Evolutionary conservation across 1,140 invertebrate species (phyloP).

Genomic region (Pectinophora gossypiella): DNA sequence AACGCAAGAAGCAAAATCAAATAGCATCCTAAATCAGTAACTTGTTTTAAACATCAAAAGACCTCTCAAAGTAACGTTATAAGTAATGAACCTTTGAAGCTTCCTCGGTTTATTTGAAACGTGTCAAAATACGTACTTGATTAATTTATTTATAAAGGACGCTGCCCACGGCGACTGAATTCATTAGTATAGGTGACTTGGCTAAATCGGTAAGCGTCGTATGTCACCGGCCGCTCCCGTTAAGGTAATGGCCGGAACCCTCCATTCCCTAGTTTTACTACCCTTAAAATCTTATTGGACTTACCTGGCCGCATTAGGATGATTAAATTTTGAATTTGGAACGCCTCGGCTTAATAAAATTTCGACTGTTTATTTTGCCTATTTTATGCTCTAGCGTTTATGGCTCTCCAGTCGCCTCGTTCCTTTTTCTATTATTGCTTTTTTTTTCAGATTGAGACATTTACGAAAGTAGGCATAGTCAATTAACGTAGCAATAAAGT

Average conservation of each 20-base stretch:
- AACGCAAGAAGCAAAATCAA: too few relatives aligned
- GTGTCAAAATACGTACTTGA: constrained; percentile 46
- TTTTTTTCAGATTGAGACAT: too few relatives aligned
- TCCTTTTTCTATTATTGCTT: too few relatives aligned
- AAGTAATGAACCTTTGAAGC: too few relatives aligned
- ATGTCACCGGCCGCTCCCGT: constrained; percentile 28
- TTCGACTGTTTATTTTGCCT: background rate
- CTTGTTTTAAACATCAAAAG: too few relatives aligned
- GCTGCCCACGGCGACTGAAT: constrained; percentile 38
- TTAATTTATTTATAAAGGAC: constrained; percentile 42
- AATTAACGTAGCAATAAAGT: constrained; percentile 12
- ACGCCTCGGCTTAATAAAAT: constrained; percentile 9
- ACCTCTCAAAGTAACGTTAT: too few relatives aligned
- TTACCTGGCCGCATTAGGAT: constrained; percentile 43
- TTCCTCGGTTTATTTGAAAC: constrained; percentile 29
- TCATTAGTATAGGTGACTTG: constrained; percentile 66
- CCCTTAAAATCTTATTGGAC: constrained; percentile 27
- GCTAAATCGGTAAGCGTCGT: constrained; percentile 43
- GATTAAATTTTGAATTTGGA: constrained; percentile 40
- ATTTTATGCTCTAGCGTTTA: background rate
- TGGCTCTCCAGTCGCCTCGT: too few relatives aligned
- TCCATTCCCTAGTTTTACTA: constrained; percentile 20
- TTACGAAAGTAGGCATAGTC: too few relatives aligned
- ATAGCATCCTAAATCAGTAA: too few relatives aligned
- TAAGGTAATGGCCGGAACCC: background rate